These are phyloP conservation scores for Gallinago media DNA, from an alignment of 2,113 vertebrate species.

Conservation along the genomic window DNA sequence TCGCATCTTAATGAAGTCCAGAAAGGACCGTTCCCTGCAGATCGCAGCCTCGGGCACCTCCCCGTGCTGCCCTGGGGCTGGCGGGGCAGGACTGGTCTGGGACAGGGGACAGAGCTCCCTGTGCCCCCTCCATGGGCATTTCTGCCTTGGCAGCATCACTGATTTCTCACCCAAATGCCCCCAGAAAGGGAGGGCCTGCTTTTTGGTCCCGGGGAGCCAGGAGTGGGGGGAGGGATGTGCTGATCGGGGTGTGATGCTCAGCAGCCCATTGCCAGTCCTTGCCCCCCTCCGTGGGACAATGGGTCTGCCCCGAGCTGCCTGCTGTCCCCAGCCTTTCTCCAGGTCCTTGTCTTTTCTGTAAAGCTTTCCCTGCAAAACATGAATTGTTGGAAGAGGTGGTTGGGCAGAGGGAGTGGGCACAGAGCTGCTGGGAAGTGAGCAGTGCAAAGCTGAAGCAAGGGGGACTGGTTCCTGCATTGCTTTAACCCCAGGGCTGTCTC, in stretches of 20 bases:
- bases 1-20: neutral
- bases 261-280: neutral
- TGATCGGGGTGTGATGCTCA: neutral
- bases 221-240: neutral
- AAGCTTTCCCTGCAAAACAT: neutral
- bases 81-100: neutral
- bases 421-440: neutral
- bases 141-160: neutral
- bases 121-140: neutral
- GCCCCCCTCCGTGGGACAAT: neutral
- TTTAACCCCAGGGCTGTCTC: neutral
- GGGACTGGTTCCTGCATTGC: neutral
- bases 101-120: neutral
- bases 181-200: neutral
- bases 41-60: neutral
- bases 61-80: rapidly evolving
- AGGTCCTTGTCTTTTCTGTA: neutral
- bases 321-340: neutral
- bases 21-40: neutral
- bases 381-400: neutral
- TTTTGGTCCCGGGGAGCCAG: neutral
- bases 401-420: neutral
- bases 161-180: neutral
- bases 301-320: neutral
- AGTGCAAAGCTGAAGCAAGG: neutral